These are phyloP conservation scores for Hypselothyrea guttata DNA, from an alignment of 2,888 invertebrate species.

Conservation along the genomic window DNA sequence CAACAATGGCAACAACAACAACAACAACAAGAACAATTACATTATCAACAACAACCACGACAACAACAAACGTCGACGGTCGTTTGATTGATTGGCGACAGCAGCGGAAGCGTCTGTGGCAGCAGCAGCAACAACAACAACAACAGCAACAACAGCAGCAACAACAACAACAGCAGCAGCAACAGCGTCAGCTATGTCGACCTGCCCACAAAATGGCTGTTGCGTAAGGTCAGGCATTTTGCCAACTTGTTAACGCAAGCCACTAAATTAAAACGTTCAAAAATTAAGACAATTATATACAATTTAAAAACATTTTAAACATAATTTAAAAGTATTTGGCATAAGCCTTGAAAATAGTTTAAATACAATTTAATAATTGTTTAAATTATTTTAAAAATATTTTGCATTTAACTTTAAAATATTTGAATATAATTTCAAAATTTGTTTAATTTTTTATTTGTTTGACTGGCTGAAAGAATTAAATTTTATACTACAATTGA, in stretches of 20 bases:
- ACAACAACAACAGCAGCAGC: neutral
- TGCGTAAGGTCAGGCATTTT: slow-evolving; percentile 65
- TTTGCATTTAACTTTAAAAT: too few relatives aligned
- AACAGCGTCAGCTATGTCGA: slow-evolving; percentile 13
- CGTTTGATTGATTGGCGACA: slow-evolving; percentile 66
- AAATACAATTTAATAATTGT: too few relatives aligned
- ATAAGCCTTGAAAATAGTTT: too few relatives aligned
- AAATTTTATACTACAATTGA: too few relatives aligned
- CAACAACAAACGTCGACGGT: slow-evolving; percentile 29
- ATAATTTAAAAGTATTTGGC: too few relatives aligned
- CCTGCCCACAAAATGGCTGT: slow-evolving; percentile 56
- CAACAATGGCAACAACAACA: slow-evolving; percentile 16
- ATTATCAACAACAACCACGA: slow-evolving; percentile 21
- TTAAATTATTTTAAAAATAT: too few relatives aligned
- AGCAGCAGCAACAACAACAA: slow-evolving; percentile 6
- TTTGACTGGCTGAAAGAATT: too few relatives aligned
- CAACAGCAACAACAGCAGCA: slow-evolving; percentile 6
- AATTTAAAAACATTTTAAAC: too few relatives aligned
- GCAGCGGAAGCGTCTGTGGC: slow-evolving; percentile 50
- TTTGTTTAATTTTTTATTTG: too few relatives aligned
- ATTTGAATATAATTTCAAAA: too few relatives aligned
- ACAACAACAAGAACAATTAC: slow-evolving; percentile 2
- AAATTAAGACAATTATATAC: too few relatives aligned
- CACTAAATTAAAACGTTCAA: neutral
- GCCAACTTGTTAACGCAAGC: neutral